phyloP scores from a whole-genome alignment of 2,113 vertebrate species.

The Salvelinus namaycush region DNA sequence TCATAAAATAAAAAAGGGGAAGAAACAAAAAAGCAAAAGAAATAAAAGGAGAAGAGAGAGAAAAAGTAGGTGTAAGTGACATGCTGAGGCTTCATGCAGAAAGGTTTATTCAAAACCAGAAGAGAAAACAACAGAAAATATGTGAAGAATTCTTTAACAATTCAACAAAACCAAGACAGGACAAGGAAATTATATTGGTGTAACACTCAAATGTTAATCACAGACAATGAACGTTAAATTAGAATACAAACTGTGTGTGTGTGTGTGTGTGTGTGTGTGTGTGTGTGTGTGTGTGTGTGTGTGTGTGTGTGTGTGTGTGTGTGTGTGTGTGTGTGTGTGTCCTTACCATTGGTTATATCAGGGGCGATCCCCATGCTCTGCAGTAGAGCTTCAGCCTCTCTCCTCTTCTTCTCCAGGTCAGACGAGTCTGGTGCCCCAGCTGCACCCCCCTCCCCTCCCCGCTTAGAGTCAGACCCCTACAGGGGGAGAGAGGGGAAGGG shows the following conservation, averaged over 20 bases:
- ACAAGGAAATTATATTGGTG: too few relatives aligned
- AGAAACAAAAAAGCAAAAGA: slow-evolving; percentile 14
- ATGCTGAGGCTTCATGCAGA: slow-evolving; percentile 80
- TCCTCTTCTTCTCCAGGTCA: slow-evolving; percentile 95
- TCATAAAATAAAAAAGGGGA: slow-evolving; percentile 65
- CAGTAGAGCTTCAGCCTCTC: slow-evolving; percentile 94
- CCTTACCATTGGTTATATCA: slow-evolving; percentile 85
- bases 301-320: too few relatives aligned
- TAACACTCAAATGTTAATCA: too few relatives aligned
- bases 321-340: too few relatives aligned
- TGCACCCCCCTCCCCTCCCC: slow-evolving; percentile 60
- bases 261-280: too few relatives aligned
- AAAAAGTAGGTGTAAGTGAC: slow-evolving; percentile 76
- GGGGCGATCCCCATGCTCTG: slow-evolving; percentile 94
- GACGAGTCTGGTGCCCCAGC: slow-evolving; percentile 82
- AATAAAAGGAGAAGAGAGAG: slow-evolving; percentile 70
- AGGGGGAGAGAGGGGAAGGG: background rate
- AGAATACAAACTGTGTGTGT: too few relatives aligned
- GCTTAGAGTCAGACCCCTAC: slow-evolving; percentile 65
- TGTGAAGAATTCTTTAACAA: too few relatives aligned
- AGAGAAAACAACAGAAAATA: background rate
- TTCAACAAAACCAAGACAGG: too few relatives aligned
- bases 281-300: too few relatives aligned
- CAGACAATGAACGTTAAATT: too few relatives aligned
- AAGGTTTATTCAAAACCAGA: background rate